A percentile compares a stretch with the other conserved stretches of the same genome.
Conservation (phyloP, 2,113 vertebrate species). For the Bettongia penicillata region DNA sequence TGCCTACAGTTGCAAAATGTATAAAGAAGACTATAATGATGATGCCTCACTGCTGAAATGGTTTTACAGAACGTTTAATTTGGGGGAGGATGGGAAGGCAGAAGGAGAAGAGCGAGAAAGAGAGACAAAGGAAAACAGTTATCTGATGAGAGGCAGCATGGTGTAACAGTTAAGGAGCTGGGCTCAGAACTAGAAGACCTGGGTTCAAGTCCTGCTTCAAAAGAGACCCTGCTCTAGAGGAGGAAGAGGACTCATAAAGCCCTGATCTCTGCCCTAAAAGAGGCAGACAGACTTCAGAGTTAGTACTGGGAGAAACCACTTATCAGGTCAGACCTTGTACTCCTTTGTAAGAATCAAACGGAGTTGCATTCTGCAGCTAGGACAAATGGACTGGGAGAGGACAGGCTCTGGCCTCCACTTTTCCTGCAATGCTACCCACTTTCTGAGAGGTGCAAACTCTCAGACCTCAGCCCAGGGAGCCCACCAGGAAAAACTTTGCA, state of each 20-base stretch:
- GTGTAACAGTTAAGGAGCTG: too few species aligned
- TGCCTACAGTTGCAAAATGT: neutral
- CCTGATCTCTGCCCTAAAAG: neutral
- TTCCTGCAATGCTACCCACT: neutral
- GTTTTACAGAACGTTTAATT: neutral
- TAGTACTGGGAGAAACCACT: neutral
- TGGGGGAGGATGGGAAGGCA: too few species aligned
- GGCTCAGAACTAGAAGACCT: too few species aligned
- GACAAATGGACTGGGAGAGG: neutral
- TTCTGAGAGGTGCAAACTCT: neutral
- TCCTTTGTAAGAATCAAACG: neutral
- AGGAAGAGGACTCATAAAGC: neutral
- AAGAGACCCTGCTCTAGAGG: too few species aligned
- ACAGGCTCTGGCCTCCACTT: neutral
- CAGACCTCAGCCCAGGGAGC: neutral
- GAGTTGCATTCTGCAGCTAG: neutral
- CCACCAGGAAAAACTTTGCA: neutral
- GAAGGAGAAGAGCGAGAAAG: neutral
- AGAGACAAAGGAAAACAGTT: neutral
- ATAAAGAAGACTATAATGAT: neutral
- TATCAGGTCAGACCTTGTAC: neutral
- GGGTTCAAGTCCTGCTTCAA: too few species aligned
- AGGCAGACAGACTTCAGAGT: neutral
- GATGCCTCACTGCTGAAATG: neutral
- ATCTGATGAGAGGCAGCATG: neutral